Conservation (phyloP, 1,140 invertebrate genomes). For the Drosophila tsacasi region DNA sequence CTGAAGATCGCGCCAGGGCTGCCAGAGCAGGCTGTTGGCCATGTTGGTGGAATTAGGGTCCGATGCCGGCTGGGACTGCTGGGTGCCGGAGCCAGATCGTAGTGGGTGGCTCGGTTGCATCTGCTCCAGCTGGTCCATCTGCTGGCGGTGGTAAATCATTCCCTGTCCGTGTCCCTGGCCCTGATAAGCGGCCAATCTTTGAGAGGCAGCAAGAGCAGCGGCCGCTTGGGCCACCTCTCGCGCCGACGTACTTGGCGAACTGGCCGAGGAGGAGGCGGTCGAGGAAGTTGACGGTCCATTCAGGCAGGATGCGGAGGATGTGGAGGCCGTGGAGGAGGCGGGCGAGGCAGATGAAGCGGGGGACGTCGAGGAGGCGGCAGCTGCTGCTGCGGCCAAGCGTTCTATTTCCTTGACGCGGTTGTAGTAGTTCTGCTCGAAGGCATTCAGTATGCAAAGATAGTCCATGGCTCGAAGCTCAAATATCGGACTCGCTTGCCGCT, state of each 20-base stretch:
- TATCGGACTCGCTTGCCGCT: not conserved
- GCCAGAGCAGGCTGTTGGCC: conserved; percentile 79
- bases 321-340: conserved; percentile 26
- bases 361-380: conserved; percentile 18
- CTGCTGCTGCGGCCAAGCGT: conserved; percentile 44
- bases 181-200: conserved; percentile 48
- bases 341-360: conserved; percentile 35
- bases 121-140: conserved; percentile 43
- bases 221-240: conserved; percentile 31
- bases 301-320: conserved; percentile 30
- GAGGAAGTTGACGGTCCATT: conserved; percentile 42
- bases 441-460: conserved; percentile 69
- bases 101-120: conserved; percentile 31
- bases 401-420: conserved; percentile 74
- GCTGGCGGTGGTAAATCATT: conserved; percentile 35
- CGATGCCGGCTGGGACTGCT: conserved; percentile 38
- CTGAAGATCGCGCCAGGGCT: conserved; percentile 79
- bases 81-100: conserved; percentile 26
- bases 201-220: conserved; percentile 56
- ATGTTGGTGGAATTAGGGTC: conserved; percentile 70
- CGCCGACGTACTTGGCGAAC: conserved; percentile 52
- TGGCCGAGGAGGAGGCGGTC: conserved; percentile 63
- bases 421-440: conserved; percentile 74
- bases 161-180: conserved; percentile 13
- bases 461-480: conserved; percentile 56